Evolutionary conservation across 2,797 vertebrate genomes (phyloP), one percentile per base, ranked within the genome.

Genomic region (Enteromius mattozi): DNA sequence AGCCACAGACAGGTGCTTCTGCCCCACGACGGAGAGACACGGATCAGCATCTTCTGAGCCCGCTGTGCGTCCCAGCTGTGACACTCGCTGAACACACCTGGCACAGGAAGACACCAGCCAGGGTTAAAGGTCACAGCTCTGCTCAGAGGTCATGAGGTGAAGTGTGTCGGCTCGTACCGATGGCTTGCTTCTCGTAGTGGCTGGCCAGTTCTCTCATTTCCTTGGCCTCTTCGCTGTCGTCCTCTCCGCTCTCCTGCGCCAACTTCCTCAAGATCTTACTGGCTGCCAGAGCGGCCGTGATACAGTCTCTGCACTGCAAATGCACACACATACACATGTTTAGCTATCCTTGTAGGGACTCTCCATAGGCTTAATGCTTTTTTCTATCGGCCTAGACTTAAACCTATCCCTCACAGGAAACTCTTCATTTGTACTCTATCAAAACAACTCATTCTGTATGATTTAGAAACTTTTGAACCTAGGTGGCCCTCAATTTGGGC

Each of bases 191-290:
- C 82, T 99, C 98, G 0, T 93, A 99, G 83, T 96, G 92, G 27
- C 90, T 88, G 0, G 98, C 97, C 2, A 97, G 93, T 1, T 92
- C 89, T 85, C 85, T 86, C 96, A 98, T 98, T 12, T 94, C 92
- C 9, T 95, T 94, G 0, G 89, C 91, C 82, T 96, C 94, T n/a
- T 99, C 98, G 78, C 95, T 95, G 5, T 94, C 93, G 66, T 97
- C 96, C 10, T 84, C 82, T 24, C 93, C 96, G 88, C 91, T 96
- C 82, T 98, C 96, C 75, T 88, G 88, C 7, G 97, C 94, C 56
- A 99, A 92, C 74, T 95, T 97, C 92, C 96, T 99, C 88, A 99
- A 93, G 91, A 99, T 97, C 92, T 96, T 98, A 91, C 94, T 97
- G 92, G 97, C 98, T 42, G 96, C 97, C 90, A 99, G 90, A 0